phyloP scores from a whole-genome alignment of 1,140 invertebrate genomes.

The Temnothorax curvispinosus region DNA sequence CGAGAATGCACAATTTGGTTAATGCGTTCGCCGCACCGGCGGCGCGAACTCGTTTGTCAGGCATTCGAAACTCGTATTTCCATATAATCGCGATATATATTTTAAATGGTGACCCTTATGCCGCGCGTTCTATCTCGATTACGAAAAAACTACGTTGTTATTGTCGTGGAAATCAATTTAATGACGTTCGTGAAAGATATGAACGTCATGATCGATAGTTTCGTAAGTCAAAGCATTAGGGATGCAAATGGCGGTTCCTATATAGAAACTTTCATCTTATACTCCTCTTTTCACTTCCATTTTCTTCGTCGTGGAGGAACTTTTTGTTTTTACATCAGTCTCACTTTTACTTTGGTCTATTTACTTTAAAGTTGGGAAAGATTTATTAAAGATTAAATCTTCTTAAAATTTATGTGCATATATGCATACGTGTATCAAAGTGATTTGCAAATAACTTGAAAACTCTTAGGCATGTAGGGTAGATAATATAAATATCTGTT shows the following conservation, averaged over 20 bases:
- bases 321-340: constrained; percentile 15
- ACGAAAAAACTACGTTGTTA: constrained; percentile 30
- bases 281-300: constrained; percentile 7
- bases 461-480: neutral
- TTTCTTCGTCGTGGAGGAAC: constrained; percentile 9
- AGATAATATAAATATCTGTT: constrained; percentile 21
- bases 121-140: neutral
- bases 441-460: neutral
- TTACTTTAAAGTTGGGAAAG: neutral
- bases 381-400: constrained; percentile 3
- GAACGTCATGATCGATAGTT: constrained; percentile 43
- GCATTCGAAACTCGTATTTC: constrained; percentile 56
- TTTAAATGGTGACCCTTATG: neutral
- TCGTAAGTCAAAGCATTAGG: constrained; percentile 16
- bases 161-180: constrained; percentile 38
- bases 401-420: neutral
- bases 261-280: constrained; percentile 33
- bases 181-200: constrained; percentile 13
- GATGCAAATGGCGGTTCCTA: constrained; percentile 43
- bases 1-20: constrained; percentile 52
- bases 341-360: constrained; percentile 32
- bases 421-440: neutral
- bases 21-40: constrained; percentile 42
- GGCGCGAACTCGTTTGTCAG: constrained; percentile 35
- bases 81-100: constrained; percentile 66